Base-by-base conservation (phyloP, 2,888 invertebrate species). In the Rotaria sp. region DNA sequence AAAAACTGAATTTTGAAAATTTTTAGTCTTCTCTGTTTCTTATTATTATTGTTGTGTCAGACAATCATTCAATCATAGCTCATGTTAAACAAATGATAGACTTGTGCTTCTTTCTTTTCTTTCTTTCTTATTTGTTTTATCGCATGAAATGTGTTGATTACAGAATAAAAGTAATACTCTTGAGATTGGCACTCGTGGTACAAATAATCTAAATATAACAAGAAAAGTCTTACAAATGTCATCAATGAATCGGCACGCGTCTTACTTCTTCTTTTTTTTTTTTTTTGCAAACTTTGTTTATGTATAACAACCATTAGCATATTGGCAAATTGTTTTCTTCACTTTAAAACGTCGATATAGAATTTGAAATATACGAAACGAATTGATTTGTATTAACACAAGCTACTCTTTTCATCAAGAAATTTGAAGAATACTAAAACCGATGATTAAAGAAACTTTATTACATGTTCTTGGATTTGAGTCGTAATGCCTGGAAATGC, bases 111-210 rank as follows among this genome's bases (percentile, higher is more conserved):
- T 21, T 67, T 67, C 67, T 35, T 67, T 30, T 57, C 57, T 59
- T 59, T 55, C 26, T 55, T 59, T 59, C 24, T 67, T 67, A 35
- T 67, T 67, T 67, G 67, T 67, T 67, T 67, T 67, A 35, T 67
- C 67, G 21, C 35, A 35, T 67, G 21, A 67, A 67, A 67, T 67
- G 67, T 67, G 67, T 67, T 67, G 67, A 67, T 67, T 67, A 67
- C 67, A 67, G 35, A 67, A 67, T 67, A 67, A 67, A 67, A 67
- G 67, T 67, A 67, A 30, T 35, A 67, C 67, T 67, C 67, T 35
- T 35, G 18, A 67, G 35, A 30, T 67, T 67, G 67, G 35, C 67
- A 67, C 67, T 67, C 35, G 4, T 15, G 35, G 35, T 67, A 30
- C 18, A 67, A 67, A 67, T 35, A 67, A 67, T 38, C 30, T 67